These are phyloP conservation scores for Neoaliturus tenellus DNA, from an alignment of 2,888 invertebrate genomes.

Conservation along the genomic window DNA sequence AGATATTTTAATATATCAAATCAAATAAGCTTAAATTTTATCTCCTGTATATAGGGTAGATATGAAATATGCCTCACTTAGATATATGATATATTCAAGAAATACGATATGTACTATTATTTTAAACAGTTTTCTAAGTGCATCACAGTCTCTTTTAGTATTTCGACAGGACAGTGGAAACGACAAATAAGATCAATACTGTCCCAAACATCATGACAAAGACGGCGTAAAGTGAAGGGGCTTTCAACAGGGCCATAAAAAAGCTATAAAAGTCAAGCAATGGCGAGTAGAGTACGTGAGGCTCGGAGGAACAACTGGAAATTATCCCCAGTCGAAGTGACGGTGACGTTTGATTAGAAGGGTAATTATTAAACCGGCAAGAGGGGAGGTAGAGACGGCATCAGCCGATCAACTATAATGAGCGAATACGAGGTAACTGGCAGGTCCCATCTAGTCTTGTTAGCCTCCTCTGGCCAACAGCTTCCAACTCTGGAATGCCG, in stretches of 20 bases:
- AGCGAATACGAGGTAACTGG: background rate
- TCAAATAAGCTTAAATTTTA: too few species aligned
- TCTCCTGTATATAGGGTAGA: too few species aligned
- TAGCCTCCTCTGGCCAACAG: background rate
- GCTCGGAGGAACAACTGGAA: background rate
- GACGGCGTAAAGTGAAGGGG: constrained; percentile 31
- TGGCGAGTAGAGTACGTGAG: constrained; percentile 29
- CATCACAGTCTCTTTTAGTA: too few species aligned
- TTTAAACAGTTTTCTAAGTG: too few species aligned
- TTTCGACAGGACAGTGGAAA: background rate
- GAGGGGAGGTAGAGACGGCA: background rate
- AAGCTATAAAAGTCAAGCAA: constrained; percentile 39
- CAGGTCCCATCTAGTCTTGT: background rate
- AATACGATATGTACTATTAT: too few species aligned
- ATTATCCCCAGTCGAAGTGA: constrained; percentile 23
- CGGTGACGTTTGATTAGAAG: constrained; percentile 9
- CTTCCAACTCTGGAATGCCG: background rate
- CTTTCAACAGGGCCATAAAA: constrained; percentile 45
- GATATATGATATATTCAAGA: too few species aligned
- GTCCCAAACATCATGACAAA: constrained; percentile 40
- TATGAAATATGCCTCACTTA: too few species aligned
- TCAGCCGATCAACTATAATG: background rate
- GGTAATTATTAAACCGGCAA: constrained; percentile 4
- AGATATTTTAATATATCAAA: too few species aligned
- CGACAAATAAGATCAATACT: constrained; percentile 23